Percentiles rank a stretch among this genome's conserved stretches.
phyloP scores from a whole-genome alignment of 2,888 invertebrate genomes.

The Heliconius charithonia region DNA sequence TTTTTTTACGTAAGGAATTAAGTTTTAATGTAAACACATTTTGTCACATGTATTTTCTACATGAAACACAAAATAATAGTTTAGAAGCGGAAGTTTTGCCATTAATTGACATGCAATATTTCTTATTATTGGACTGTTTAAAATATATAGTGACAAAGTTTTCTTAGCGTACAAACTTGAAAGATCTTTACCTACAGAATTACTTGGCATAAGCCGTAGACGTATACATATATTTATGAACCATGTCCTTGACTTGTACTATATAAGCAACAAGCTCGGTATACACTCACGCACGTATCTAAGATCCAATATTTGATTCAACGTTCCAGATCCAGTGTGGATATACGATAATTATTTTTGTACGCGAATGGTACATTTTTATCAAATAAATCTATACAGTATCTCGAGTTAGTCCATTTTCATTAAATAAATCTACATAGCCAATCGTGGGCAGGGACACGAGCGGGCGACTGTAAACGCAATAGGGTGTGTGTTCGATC shows the following conservation, averaged over 20 bases:
- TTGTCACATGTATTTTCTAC: neutral
- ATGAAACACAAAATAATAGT: neutral
- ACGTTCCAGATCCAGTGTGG: neutral
- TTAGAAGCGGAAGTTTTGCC: too few relatives aligned
- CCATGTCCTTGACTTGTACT: slow-evolving; percentile 6
- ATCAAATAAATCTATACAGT: too few relatives aligned
- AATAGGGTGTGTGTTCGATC: too few relatives aligned
- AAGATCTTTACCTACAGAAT: too few relatives aligned
- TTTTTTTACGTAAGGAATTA: neutral
- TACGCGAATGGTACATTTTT: neutral
- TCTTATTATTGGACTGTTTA: too few relatives aligned
- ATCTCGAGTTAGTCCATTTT: too few relatives aligned
- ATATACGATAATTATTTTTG: neutral
- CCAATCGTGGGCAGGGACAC: neutral
- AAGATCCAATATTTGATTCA: slow-evolving; percentile 10
- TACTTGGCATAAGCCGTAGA: too few relatives aligned
- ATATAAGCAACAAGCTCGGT: neutral
- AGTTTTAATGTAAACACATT: too few relatives aligned
- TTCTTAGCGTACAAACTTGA: too few relatives aligned
- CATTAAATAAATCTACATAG: too few relatives aligned
- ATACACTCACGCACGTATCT: slow-evolving; percentile 7
- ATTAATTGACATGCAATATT: too few relatives aligned
- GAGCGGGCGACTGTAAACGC: neutral
- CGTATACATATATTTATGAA: slow-evolving; percentile 1
- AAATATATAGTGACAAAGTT: too few relatives aligned